These are phyloP conservation scores for Athalia cordata DNA, from an alignment of 2,888 invertebrate species.

Conservation along the genomic window DNA sequence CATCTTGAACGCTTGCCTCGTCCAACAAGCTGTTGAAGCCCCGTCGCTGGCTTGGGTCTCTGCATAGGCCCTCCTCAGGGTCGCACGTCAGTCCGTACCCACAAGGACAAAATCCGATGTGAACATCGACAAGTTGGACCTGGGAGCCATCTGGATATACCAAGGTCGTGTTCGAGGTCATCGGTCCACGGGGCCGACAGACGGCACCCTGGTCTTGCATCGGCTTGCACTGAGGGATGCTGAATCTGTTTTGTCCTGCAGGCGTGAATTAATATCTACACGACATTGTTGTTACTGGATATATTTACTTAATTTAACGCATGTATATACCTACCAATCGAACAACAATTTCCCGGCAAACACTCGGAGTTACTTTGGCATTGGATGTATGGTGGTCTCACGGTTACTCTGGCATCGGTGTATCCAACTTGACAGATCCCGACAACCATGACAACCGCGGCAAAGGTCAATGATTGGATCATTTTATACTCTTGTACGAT, in stretches of 20 bases:
- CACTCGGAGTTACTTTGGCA: conserved; percentile 60
- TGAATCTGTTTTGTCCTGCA: conserved; percentile 51
- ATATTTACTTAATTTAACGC: neutral
- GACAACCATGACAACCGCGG: conserved; percentile 41
- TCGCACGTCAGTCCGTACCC: conserved; percentile 56
- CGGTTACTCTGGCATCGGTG: conserved; percentile 38
- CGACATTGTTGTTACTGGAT: neutral
- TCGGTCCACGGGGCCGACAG: conserved; percentile 54
- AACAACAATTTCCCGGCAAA: conserved; percentile 58
- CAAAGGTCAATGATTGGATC: conserved; percentile 40
- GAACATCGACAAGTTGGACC: conserved; percentile 55
- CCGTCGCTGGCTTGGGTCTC: conserved; percentile 47
- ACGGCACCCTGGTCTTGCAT: conserved; percentile 52
- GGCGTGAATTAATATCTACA: neutral
- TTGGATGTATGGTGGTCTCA: conserved; percentile 48
- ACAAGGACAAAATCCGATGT: conserved; percentile 61
- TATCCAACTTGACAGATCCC: conserved; percentile 44
- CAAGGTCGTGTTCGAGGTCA: conserved; percentile 54
- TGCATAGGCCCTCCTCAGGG: conserved; percentile 51
- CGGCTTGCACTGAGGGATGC: conserved; percentile 57
- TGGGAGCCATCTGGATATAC: conserved; percentile 57
- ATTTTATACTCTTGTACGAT: neutral
- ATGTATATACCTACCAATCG: conserved; percentile 54
- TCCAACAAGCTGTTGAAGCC: conserved; percentile 30
- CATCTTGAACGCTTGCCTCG: conserved; percentile 4